Percentiles rank a stretch among this genome's conserved stretches.
Evolutionary conservation across 2,797 vertebrate species (phyloP).

Genomic region (Sebastes melanostomus): DNA sequence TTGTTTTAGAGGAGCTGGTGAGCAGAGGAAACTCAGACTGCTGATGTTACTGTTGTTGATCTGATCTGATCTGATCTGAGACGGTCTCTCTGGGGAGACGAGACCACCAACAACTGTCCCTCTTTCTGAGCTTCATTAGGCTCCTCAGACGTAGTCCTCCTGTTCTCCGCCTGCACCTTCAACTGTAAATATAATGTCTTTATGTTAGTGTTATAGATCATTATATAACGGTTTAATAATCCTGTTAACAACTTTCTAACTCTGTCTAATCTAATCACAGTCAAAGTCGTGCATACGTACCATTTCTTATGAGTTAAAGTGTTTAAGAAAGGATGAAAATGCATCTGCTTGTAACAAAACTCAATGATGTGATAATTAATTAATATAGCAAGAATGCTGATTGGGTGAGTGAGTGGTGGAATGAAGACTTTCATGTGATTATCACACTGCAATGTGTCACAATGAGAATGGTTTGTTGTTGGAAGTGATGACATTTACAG

Average conservation of each 20-base stretch:
- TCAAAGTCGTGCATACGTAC: too few species aligned
- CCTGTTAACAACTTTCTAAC: background rate
- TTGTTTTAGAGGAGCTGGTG: background rate
- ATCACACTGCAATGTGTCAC: background rate
- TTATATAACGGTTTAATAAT: background rate
- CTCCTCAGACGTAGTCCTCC: background rate
- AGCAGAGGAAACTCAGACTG: background rate
- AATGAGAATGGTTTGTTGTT: background rate
- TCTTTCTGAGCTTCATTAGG: background rate
- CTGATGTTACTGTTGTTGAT: conserved; percentile 43
- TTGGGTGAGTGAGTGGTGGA: background rate
- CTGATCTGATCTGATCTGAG: conserved; percentile 11
- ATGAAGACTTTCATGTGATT: background rate
- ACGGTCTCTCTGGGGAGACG: conserved; percentile 8
- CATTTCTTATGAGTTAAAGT: background rate
- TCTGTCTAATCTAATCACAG: background rate
- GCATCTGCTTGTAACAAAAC: background rate
- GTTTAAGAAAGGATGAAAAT: background rate
- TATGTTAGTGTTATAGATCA: background rate
- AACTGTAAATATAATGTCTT: background rate
- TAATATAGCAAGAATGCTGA: background rate
- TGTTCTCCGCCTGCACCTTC: background rate
- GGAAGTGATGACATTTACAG: background rate
- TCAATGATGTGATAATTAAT: background rate
- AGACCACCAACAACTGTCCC: conserved; percentile 10